A percentile compares a stretch with the other conserved stretches of the same genome.
Evolutionary conservation across 2,113 vertebrate genomes (phyloP).

Genomic region (Steatornis caripensis): DNA sequence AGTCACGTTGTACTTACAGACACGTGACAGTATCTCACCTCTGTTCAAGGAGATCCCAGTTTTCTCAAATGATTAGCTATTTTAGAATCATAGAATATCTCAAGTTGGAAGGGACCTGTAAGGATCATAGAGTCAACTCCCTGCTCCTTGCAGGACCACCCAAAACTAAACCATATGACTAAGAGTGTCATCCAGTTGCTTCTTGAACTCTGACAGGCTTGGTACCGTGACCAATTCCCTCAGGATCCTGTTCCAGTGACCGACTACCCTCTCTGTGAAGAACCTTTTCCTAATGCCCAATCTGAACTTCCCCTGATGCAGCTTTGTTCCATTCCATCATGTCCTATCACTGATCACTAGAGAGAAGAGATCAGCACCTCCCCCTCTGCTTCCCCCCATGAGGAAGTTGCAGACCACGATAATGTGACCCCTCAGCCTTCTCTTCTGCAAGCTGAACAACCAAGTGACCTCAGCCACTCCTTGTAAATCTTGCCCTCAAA

Average conservation of each 20-base stretch:
- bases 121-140: not conserved
- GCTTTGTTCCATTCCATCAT: not conserved
- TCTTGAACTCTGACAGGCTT: not conserved
- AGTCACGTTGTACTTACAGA: not conserved
- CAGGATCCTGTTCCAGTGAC: not conserved
- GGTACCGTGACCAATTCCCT: fast-evolving
- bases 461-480: not conserved
- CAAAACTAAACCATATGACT: not conserved
- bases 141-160: not conserved
- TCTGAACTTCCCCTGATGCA: not conserved
- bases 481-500: not conserved
- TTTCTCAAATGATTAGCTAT: not conserved
- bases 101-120: not conserved
- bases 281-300: not conserved
- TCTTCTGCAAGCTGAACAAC: not conserved
- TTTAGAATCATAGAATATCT: not conserved
- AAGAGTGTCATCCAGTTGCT: not conserved
- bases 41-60: not conserved
- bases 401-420: fast-evolving
- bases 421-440: not conserved
- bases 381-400: fast-evolving
- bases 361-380: not conserved
- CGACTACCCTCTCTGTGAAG: not conserved
- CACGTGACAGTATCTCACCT: not conserved
- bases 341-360: fast-evolving